Base-by-base conservation (phyloP, 2,888 invertebrate species). In the Automeris io region DNA sequence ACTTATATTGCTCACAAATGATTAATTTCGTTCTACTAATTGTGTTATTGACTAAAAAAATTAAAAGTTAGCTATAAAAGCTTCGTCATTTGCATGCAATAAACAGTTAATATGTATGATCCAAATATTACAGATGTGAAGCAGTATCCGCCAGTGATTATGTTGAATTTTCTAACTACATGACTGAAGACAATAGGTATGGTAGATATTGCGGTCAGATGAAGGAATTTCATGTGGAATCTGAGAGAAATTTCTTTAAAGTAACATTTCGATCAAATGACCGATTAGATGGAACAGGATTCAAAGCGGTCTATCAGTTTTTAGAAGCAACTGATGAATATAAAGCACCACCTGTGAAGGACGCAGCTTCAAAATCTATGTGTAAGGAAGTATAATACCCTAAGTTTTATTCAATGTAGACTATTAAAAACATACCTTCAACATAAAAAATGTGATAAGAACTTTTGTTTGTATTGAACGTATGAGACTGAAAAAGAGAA, bases 181-280 rank as follows among this genome's bases (percentile, higher is more conserved):
- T 95, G 89, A 91, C 94, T 46, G 91, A 93, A 53, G 98, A 99
- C 82, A 90, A 95, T 62, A 96, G 96, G 74, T 95, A 94, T 76
- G 90, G 92, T 33, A 90, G 95, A 61, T 93, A 95, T 71, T 99
- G 98, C 72, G 98, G 98, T 5, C 92, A 92, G 58, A 88, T 92
- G 72, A 91, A 91, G 60, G 93, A 93, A 59, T 94, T 95, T 68
- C 91, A 92, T 62, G 90, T 95, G 25, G 92, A 92, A 56, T 97
- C 97, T 3, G 97, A 98, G 66, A 90, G 94, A 42, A 93, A 94
- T 64, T 98, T 97, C 88, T 98, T 98, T 85, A 91, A 97, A 57
- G 95, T 99, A 35, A 95, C 96, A 3, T 98, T 99, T 82, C 90
- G 93, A 64, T 96, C 98, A 3, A 98, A 99, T 74, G 95, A 96